Percentiles rank a stretch among this genome's conserved stretches.
Conservation (phyloP, 2,113 vertebrate genomes). For the Gavialis gangeticus region DNA sequence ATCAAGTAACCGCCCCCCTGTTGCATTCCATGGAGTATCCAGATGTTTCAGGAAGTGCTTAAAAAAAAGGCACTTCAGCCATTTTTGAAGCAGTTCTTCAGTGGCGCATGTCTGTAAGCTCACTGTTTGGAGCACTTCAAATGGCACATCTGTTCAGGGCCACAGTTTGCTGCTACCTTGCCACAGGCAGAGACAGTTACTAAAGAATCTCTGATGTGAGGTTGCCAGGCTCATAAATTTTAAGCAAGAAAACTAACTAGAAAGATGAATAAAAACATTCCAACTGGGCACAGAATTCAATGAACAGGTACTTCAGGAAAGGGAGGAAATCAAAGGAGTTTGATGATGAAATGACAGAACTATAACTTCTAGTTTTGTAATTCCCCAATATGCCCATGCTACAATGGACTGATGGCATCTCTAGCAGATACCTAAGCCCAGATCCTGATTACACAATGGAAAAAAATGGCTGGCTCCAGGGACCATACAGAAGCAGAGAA, state of each 20-base stretch:
- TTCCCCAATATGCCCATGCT: constrained; percentile 64
- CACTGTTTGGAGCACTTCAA: too few species aligned
- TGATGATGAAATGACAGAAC: constrained; percentile 47
- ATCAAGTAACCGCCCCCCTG: too few species aligned
- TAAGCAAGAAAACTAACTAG: constrained; percentile 18
- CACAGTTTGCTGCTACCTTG: too few species aligned
- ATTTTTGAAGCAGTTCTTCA: too few species aligned
- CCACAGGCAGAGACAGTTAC: not conserved
- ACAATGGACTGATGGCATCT: constrained; percentile 53
- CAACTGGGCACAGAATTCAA: constrained; percentile 60
- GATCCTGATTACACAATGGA: constrained; percentile 57
- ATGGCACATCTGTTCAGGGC: too few species aligned
- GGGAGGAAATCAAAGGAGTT: constrained; percentile 51
- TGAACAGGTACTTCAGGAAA: constrained; percentile 32
- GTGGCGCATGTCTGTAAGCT: too few species aligned
- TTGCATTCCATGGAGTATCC: too few species aligned
- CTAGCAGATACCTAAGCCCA: constrained; percentile 38
- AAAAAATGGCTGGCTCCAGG: constrained; percentile 47
- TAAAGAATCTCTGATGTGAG: constrained; percentile 17
- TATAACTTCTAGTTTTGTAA: constrained; percentile 66
- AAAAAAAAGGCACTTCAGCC: too few species aligned
- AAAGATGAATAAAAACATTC: constrained; percentile 47
- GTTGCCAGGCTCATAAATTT: constrained; percentile 30
- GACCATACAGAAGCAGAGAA: constrained; percentile 47
- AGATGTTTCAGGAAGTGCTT: too few species aligned